Conservation (phyloP, 2,797 vertebrate species). For the Arctocebus calabarensis region DNA sequence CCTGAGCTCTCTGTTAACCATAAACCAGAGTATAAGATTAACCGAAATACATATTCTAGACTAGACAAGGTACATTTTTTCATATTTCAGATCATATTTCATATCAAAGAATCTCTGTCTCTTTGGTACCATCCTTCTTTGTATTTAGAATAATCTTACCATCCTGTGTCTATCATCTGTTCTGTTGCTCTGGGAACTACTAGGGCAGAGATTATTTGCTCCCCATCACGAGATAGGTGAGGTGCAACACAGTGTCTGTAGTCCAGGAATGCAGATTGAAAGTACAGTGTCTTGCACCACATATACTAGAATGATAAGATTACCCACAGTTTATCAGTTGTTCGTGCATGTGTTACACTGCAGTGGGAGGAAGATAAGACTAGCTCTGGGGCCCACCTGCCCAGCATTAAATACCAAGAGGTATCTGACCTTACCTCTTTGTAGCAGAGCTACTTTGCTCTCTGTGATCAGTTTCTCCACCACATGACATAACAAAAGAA, state of each 20-base stretch:
- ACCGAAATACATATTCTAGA: neutral
- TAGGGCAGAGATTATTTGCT: neutral
- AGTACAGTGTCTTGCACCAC: rapidly evolving
- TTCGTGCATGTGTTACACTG: rapidly evolving
- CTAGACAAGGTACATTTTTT: neutral
- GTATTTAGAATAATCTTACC: neutral
- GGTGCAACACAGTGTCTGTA: neutral
- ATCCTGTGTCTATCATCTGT: neutral
- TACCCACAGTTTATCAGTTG: neutral
- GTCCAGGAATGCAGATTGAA: neutral
- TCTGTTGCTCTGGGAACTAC: neutral
- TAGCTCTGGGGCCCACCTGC: rapidly evolving
- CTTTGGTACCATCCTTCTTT: neutral
- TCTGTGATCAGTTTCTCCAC: neutral
- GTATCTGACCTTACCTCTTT: neutral
- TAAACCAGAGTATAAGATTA: neutral
- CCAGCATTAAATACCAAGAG: neutral
- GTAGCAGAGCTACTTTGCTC: neutral
- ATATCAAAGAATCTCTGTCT: neutral
- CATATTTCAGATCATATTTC: no score
- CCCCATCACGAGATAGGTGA: neutral
- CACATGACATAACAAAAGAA: neutral
- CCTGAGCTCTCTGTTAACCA: neutral
- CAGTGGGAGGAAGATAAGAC: rapidly evolving
- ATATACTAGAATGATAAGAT: neutral